Evolutionary conservation across 2,113 vertebrate genomes (phyloP), one percentile per base, ranked within the genome.

Genomic region (Vidua chalybeata): DNA sequence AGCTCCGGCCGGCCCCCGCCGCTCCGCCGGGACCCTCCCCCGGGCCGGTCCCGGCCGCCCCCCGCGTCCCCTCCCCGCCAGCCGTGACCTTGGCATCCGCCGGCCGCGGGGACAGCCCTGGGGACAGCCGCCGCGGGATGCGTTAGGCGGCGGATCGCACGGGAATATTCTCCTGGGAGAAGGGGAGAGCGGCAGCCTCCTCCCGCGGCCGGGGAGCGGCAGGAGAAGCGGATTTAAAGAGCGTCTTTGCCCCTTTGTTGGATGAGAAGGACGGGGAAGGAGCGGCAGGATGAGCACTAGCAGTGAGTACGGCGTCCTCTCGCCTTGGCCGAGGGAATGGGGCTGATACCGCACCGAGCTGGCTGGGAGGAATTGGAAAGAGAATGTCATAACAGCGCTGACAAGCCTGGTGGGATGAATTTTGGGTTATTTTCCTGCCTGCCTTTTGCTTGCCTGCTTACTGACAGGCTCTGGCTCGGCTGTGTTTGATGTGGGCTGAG

Each of bases 211-310:
- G 87, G 87, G 67, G 62, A 48, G 94, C 26, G 82, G 84, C 17
- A 74, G 87, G 49, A 63, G 85, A 37, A 22, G 82, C 92, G 97
- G 93, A 85, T 96, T 97, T 94, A 62, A 92, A 46, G 91, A 91
- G 87, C 97, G 45, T 79, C 93, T 88, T 82, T 77, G 71, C 81
- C 95, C 95, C 86, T 91, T 97, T 97, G 64, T 96, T 97, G 98
- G 90, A 92, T 97, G 98, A 97, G 97, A 91, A 96, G 97, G 92
- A 62, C 94, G 22, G 95, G 96, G 64, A 62, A 80, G 84, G 96
- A 97, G 89, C 97, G 71, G 96, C 97, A 97, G 67, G 96, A 98
- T 98, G 98, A 98, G 97, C 97, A 97, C 98, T 39, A 98, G 98
- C 98, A 96, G 98, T 98, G 96, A 98, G 98, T 98, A 97, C 48